A percentile compares a stretch with the other conserved stretches of the same genome.
Evolutionary conservation across 2,797 vertebrate genomes (phyloP).

Genomic region (Sandelia bainsii): DNA sequence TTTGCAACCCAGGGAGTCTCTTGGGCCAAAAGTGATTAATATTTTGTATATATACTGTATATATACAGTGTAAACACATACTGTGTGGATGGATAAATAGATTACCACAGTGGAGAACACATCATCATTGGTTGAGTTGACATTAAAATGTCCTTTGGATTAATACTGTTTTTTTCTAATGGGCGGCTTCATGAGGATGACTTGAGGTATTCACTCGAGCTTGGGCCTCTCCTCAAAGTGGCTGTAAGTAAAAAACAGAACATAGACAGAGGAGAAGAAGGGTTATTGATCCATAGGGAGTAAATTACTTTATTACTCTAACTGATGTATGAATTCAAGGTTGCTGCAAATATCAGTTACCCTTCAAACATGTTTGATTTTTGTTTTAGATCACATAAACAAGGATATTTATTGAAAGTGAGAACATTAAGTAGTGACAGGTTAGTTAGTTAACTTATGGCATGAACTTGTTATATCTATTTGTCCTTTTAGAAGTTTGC

Average conservation of each 20-base stretch:
- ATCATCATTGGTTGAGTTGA: constrained; percentile 78
- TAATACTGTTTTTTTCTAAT: constrained; percentile 85
- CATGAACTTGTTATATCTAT: too few relatives aligned
- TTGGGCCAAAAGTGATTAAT: constrained; percentile 76
- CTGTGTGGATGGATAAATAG: constrained; percentile 70
- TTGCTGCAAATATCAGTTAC: background rate
- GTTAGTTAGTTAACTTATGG: too few relatives aligned
- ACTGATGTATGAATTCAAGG: background rate
- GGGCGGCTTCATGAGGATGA: constrained; percentile 85
- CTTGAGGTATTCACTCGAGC: constrained; percentile 74
- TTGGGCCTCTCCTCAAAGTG: constrained; percentile 85
- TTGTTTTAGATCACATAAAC: background rate
- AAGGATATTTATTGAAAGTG: background rate
- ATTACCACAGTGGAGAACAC: constrained; percentile 83
- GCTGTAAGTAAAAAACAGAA: constrained; percentile 81
- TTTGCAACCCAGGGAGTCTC: constrained; percentile 29
- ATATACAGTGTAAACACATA: constrained; percentile 92
- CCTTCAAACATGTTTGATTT: too few relatives aligned
- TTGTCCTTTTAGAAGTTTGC: too few relatives aligned
- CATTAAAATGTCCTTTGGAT: constrained; percentile 80
- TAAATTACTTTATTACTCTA: too few relatives aligned
- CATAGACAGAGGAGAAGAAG: constrained; percentile 23
- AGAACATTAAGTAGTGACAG: too few relatives aligned
- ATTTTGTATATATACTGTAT: constrained; percentile 42
- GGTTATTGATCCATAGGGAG: background rate